These are phyloP conservation scores for Brachystomella parvula DNA, from an alignment of 1,140 invertebrate species.

Conservation along the genomic window DNA sequence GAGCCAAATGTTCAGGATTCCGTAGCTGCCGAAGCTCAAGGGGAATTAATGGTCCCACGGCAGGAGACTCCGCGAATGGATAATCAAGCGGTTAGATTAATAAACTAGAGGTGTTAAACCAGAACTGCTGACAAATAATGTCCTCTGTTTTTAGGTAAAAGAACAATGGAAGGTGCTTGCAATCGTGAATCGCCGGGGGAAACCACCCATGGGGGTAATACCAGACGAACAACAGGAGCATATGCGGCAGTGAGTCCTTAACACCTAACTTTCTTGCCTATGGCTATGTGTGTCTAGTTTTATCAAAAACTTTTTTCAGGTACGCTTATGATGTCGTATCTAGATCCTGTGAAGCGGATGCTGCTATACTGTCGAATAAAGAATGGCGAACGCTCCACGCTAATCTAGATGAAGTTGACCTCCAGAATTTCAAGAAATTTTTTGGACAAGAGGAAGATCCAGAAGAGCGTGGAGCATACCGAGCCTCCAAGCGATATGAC, in stretches of 20 bases:
- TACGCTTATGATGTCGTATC: background rate
- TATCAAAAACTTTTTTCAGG: background rate
- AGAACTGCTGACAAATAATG: too few species aligned
- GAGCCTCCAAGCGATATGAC: background rate
- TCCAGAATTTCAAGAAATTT: background rate
- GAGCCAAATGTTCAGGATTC: too few species aligned
- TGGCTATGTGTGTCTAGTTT: background rate
- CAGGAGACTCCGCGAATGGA: too few species aligned
- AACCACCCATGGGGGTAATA: background rate
- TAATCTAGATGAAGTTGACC: background rate
- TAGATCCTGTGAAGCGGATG: background rate
- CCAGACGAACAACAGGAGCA: background rate
- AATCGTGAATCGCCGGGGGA: background rate
- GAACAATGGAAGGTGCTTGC: too few species aligned
- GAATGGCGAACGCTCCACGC: background rate
- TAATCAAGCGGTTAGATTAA: too few species aligned
- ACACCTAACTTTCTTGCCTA: background rate
- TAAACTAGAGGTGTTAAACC: too few species aligned
- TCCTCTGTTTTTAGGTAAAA: too few species aligned
- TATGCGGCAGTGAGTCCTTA: background rate
- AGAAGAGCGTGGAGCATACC: background rate
- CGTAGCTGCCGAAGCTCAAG: too few species aligned
- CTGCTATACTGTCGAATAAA: background rate
- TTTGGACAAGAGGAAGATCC: conserved; percentile 1
- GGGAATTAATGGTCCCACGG: too few species aligned